phyloP scores from a whole-genome alignment of 2,113 vertebrate genomes.

The Jaculus jaculus region DNA sequence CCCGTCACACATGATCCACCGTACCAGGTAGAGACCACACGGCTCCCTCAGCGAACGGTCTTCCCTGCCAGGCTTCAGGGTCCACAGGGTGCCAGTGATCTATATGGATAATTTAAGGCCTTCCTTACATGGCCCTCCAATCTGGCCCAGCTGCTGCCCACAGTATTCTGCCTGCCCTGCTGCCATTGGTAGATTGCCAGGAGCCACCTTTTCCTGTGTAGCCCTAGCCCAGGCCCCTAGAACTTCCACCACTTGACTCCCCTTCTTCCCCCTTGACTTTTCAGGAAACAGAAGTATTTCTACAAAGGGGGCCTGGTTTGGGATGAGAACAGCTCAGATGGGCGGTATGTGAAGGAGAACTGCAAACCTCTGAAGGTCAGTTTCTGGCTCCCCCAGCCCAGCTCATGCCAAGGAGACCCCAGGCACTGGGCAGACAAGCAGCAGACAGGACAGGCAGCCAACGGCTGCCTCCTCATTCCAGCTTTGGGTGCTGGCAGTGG shows the following conservation, averaged over 20 bases:
- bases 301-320: constrained; percentile 93
- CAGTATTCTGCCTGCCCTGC: not conserved
- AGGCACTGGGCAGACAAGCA: constrained; percentile 51
- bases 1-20: constrained; percentile 92
- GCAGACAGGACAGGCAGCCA: constrained; percentile 43
- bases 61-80: not conserved
- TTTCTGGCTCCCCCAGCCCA: constrained; percentile 45
- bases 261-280: not conserved
- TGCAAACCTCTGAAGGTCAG: constrained; percentile 95
- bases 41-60: not conserved
- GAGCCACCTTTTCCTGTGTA: not conserved
- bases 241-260: not conserved
- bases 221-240: too few species aligned
- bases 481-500: constrained; percentile 21
- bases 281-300: constrained; percentile 94
- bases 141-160: not conserved
- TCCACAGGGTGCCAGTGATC: not conserved
- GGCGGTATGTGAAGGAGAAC: constrained; percentile 96
- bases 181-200: not conserved
- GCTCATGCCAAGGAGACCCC: constrained; percentile 21
- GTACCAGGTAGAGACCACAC: constrained; percentile 87
- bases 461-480: not conserved
- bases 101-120: not conserved
- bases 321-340: constrained; percentile 92
- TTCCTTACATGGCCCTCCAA: not conserved